These are phyloP conservation scores for Rhopalosiphum padi DNA, from an alignment of 1,140 invertebrate genomes.

Conservation along the genomic window DNA sequence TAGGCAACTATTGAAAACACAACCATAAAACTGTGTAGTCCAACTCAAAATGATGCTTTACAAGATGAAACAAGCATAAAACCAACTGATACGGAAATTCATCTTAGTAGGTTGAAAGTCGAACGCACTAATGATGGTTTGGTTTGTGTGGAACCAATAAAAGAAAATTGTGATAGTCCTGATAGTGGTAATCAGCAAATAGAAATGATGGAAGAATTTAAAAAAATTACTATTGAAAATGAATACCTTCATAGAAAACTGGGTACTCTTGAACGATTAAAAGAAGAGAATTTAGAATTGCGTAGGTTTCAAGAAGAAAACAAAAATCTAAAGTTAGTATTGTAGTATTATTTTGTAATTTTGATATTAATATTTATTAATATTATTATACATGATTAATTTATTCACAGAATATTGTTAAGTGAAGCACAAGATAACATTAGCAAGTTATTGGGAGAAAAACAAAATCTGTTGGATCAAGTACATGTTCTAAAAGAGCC, in stretches of 20 bases:
- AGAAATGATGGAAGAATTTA: conserved; percentile 39
- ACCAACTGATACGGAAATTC: conserved; percentile 43
- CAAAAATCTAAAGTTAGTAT: conserved; percentile 65
- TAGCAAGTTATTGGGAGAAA: conserved; percentile 73
- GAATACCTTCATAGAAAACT: conserved; percentile 71
- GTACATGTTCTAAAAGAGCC: conserved; percentile 64
- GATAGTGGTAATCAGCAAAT: conserved; percentile 23
- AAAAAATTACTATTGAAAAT: conserved; percentile 66
- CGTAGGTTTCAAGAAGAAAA: conserved; percentile 72
- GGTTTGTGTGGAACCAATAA: conserved; percentile 73
- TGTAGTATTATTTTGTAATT: not conserved
- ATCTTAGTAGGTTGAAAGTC: conserved; percentile 70
- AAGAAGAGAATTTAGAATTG: conserved; percentile 70
- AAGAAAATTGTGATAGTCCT: conserved; percentile 24
- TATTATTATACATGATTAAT: not conserved
- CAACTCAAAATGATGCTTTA: conserved; percentile 10
- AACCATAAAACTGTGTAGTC: conserved; percentile 1
- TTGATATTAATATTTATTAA: not conserved
- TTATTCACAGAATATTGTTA: conserved; percentile 65
- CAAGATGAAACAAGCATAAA: conserved; percentile 18
- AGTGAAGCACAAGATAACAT: conserved; percentile 77
- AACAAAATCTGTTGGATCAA: conserved; percentile 73
- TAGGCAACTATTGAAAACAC: conserved; percentile 54
- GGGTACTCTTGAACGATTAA: conserved; percentile 69
- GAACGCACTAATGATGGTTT: conserved; percentile 73